These are phyloP conservation scores for Tolypeutes matacus DNA, from an alignment of 2,797 vertebrate species.

Conservation along the genomic window DNA sequence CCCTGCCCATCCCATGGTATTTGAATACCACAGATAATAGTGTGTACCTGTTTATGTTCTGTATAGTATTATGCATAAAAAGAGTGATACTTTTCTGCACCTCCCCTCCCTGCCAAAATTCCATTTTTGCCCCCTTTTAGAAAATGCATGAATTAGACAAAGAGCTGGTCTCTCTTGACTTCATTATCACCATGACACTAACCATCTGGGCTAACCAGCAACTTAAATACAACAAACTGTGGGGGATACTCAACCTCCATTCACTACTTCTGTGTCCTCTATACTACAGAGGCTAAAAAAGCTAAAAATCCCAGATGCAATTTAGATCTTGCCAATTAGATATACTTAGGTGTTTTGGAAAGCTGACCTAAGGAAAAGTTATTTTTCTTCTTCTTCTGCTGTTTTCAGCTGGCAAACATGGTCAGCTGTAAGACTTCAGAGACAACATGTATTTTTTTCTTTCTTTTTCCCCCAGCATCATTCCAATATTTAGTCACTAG, in stretches of 20 bases:
- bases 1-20: neutral
- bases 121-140: neutral
- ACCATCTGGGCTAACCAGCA: neutral
- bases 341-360: neutral
- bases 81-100: neutral
- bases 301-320: neutral
- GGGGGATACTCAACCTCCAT: neutral
- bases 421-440: neutral
- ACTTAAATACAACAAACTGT: too few relatives aligned
- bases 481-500: neutral
- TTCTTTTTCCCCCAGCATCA: too few relatives aligned
- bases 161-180: neutral
- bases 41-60: neutral
- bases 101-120: neutral
- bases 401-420: neutral
- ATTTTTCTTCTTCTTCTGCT: neutral
- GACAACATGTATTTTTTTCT: neutral
- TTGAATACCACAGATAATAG: neutral
- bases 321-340: neutral
- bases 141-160: neutral
- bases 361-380: neutral
- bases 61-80: neutral
- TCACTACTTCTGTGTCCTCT: neutral
- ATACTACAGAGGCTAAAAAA: neutral
- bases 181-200: neutral